Conservation (phyloP, 2,113 vertebrate genomes). For the Istiophorus platypterus region DNA sequence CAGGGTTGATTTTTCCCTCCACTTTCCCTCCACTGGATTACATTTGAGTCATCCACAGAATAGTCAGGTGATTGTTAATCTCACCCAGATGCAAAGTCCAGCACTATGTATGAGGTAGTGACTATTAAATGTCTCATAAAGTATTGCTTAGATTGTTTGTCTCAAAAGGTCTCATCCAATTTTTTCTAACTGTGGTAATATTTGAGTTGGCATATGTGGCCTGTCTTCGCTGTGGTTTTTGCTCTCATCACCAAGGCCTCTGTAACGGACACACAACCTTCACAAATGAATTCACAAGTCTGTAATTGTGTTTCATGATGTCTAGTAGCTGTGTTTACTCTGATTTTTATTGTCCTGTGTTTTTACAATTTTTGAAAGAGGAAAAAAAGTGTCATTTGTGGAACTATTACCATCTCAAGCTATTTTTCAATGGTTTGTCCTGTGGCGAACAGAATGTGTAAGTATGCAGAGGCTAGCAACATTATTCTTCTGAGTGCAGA, state of each 20-base stretch:
- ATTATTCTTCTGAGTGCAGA: constrained; percentile 49
- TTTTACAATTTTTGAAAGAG: constrained; percentile 48
- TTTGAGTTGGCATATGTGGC: constrained; percentile 72
- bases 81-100: constrained; percentile 30
- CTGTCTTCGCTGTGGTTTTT: constrained; percentile 61
- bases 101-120: constrained; percentile 23
- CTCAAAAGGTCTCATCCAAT: constrained; percentile 56
- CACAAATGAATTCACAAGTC: constrained; percentile 75
- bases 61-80: constrained; percentile 42
- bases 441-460: constrained; percentile 42
- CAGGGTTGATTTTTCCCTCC: constrained; percentile 11
- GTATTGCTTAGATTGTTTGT: constrained; percentile 57
- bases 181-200: constrained; percentile 71
- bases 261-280: constrained; percentile 68
- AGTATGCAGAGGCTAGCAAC: constrained; percentile 42
- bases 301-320: constrained; percentile 73
- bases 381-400: constrained; percentile 42
- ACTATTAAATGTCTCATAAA: constrained; percentile 62
- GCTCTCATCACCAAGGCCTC: constrained; percentile 62
- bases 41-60: constrained; percentile 38
- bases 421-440: constrained; percentile 69
- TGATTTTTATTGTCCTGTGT: constrained; percentile 65
- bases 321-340: constrained; percentile 46
- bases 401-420: constrained; percentile 55
- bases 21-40: constrained; percentile 37